A percentile compares a stretch with the other conserved stretches of the same genome.
phyloP scores from a whole-genome alignment of 2,888 invertebrate genomes.

The Tryphoninae sp. region DNA sequence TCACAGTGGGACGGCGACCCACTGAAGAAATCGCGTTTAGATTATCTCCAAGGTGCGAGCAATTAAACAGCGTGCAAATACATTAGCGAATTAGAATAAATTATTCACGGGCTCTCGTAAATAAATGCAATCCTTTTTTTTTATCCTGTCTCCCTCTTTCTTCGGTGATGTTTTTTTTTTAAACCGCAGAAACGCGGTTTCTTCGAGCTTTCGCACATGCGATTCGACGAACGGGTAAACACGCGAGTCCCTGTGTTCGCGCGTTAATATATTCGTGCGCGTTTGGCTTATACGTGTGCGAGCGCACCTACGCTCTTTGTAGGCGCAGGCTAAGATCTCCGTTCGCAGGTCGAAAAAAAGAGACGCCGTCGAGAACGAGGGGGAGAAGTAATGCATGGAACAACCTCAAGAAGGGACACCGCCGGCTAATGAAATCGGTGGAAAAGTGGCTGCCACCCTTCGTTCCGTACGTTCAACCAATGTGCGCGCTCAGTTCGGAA shows the following conservation, averaged over 20 bases:
- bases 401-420: constrained; percentile 29
- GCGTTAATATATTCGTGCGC: constrained; percentile 1
- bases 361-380: constrained; percentile 9
- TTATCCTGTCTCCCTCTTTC: no score
- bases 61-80: constrained; percentile 17
- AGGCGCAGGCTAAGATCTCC: constrained; percentile 23
- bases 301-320: constrained; percentile 48
- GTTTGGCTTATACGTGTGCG: neutral
- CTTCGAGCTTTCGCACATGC: neutral
- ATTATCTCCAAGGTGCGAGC: neutral
- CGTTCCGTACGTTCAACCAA: constrained; percentile 17
- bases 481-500: constrained; percentile 20
- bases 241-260: neutral
- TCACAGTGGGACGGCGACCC: neutral
- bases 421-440: constrained; percentile 51
- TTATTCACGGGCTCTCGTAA: constrained; percentile 2
- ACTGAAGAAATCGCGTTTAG: neutral
- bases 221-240: neutral
- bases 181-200: constrained; percentile 14
- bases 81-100: constrained; percentile 21
- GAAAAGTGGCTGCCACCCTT: constrained; percentile 54
- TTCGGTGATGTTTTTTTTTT: neutral
- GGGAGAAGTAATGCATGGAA: constrained; percentile 8
- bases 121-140: constrained; percentile 5
- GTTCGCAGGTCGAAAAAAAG: constrained; percentile 15